Percentiles rank a stretch among this genome's conserved stretches.
Evolutionary conservation across 2,888 invertebrate species (phyloP).

Genomic region (Apocheima hispidaria): DNA sequence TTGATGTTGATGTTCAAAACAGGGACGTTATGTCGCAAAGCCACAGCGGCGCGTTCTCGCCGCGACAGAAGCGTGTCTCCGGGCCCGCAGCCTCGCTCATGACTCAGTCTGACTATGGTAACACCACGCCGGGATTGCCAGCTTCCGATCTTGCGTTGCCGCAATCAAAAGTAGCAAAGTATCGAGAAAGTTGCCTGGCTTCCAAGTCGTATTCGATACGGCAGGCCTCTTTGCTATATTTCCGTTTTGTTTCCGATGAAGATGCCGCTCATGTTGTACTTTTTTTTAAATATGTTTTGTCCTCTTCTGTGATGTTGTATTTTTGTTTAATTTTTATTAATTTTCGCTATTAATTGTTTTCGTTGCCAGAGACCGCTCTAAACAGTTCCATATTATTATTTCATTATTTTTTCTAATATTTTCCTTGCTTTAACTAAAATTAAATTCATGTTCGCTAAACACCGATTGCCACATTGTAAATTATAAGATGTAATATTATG

Average conservation of each 20-base stretch:
- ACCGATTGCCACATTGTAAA: not conserved
- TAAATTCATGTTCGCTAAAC: not conserved
- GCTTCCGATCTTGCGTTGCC: conserved; percentile 51
- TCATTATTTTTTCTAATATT: not conserved
- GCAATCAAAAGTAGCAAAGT: conserved; percentile 19
- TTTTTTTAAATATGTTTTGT: conserved; percentile 8
- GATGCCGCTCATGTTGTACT: not conserved
- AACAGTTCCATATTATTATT: not conserved
- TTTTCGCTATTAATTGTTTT: conserved; percentile 15
- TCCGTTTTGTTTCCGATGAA: not conserved
- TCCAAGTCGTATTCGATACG: conserved; percentile 22
- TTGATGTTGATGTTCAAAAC: conserved; percentile 41
- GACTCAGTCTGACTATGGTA: conserved; percentile 83
- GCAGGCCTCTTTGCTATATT: conserved; percentile 20
- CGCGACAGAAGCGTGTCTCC: conserved; percentile 66
- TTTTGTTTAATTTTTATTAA: conserved; percentile 20
- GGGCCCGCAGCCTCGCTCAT: conserved; percentile 64
- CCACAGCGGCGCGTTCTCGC: conserved; percentile 77
- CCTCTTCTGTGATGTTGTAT: conserved; percentile 14
- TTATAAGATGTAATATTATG: not conserved
- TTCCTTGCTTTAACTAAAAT: not conserved
- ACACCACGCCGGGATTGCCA: conserved; percentile 56
- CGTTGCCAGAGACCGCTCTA: not conserved
- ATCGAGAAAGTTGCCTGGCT: conserved; percentile 41
- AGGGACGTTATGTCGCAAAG: conserved; percentile 84